Evolutionary conservation across 2,888 invertebrate genomes (phyloP), one percentile per base, ranked within the genome.

Genomic region (Isoperla grammatica): DNA sequence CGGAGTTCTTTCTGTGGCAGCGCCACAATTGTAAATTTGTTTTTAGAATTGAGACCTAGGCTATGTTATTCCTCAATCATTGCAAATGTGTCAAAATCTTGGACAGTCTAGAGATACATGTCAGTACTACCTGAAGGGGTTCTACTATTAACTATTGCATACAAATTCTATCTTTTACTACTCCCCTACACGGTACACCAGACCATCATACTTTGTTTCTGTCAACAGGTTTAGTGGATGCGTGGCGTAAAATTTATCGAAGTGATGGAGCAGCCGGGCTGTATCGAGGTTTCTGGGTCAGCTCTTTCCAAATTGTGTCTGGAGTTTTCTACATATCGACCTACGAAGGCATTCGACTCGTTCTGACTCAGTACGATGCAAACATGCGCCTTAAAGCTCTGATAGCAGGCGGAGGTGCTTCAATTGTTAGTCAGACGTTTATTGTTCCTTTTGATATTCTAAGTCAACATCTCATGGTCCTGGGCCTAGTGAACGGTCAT

Each of bases 361-460:
- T 91, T 56, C 76, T 96, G 8, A 84, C 84, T 4, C 83, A 82
- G 67, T 76, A 84, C 65, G 80, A 85, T 54, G 70, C 86, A 60
- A 83, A 83, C 67, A 81, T 85, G 2, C 79, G 83, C 71, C 66
- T 86, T 37, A 83, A 89, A 78, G 90, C 95, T 15, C 80, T 97
- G 57, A 78, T 94, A 61, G 95, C 88, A 29, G 97, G 97, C 2
- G 95, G 88, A 0, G 85, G 87, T 68, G 97, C 97, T 0, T 96
- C 96, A 0, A 75, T 94, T 50, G 92, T 95, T 15, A 91, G 95
- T 0, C 97, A 98, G 77, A 95, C 95, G 0, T 89, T 96, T 59
- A 89, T 96, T 63, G 96, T 97, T 57, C 98, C 98, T 3, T 92
- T 97, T 71, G 98, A 98, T 75, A 90, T 98, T 48, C 82, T 98